phyloP scores from a whole-genome alignment of 2,113 vertebrate genomes.

The Cyprinus carpio region DNA sequence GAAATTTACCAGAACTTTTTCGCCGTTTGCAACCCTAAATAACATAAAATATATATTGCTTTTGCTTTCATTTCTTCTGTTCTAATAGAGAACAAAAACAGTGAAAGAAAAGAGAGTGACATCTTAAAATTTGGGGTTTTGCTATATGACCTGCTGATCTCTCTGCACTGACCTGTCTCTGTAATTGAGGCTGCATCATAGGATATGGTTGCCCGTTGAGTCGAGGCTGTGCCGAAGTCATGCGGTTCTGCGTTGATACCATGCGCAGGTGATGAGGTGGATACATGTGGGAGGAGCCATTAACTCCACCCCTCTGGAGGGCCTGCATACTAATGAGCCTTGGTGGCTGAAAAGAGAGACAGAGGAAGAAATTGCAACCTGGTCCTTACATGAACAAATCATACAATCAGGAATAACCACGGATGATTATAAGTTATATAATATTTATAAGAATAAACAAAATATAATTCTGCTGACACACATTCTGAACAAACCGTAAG shows the following conservation, averaged over 20 bases:
- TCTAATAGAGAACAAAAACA: too few relatives aligned
- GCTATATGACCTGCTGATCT: not conserved
- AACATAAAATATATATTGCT: too few relatives aligned
- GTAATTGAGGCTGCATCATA: constrained; percentile 97
- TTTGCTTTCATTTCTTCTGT: too few relatives aligned
- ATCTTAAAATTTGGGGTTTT: not conserved
- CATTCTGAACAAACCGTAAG: not conserved
- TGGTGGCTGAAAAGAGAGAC: constrained; percentile 83
- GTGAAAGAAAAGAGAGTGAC: not conserved
- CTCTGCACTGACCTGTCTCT: constrained; percentile 91
- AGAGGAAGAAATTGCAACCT: not conserved
- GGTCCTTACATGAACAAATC: not conserved
- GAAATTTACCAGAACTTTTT: too few relatives aligned
- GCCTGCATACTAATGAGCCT: constrained; percentile 98
- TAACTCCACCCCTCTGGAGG: constrained; percentile 90
- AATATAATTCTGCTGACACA: not conserved
- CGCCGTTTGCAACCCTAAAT: too few relatives aligned
- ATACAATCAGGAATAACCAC: not conserved
- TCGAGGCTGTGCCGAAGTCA: constrained; percentile 84
- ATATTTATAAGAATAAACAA: not conserved
- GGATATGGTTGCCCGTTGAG: constrained; percentile 92
- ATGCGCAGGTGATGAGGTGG: constrained; percentile 95
- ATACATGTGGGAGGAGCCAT: constrained; percentile 86
- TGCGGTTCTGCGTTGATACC: constrained; percentile 83
- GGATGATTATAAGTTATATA: not conserved